Evolutionary conservation across 2,888 invertebrate species (phyloP), one percentile per base, ranked within the genome.

Genomic region (Polymixis flavicincta): DNA sequence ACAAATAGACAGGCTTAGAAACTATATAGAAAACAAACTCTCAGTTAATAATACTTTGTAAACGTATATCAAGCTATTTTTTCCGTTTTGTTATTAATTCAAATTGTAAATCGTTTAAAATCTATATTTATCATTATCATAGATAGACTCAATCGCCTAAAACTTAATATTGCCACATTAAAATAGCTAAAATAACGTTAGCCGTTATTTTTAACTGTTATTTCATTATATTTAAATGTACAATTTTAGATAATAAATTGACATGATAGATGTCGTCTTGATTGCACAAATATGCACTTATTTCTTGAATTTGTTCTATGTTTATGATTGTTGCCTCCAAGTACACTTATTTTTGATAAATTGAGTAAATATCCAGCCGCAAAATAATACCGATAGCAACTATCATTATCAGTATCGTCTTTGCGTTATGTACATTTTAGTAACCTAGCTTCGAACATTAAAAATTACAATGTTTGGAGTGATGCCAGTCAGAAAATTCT

Each of bases 81-180:
- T 76, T 79, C 74, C 48, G 74, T 87, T 86, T 78, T 76, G 81
- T 79, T 78, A 72, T 68, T 69, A 64, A 74, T 52, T 77, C 82
- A 66, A 57, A 75, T 76, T 82, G 74, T 83, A 78, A 81, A 80
- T 80, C 64, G 67, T 83, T 82, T 86, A 80, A 74, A 84, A 87
- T 82, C 76, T 78, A 74, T 85, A 86, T 45, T 84, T 84, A 80
- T 71, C 65, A 63, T 80, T 80, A 82, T 75, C 85, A 87, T 90
- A 89, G 88, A 89, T 89, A 89, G 86, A 83, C 82, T 81, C 82
- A 88, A 87, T 88, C 83, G 86, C 87, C 83, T 88, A 82, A 86
- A 83, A 65, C 74, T 11, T 85, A 76, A 85, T 80, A 83, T 82
- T 80, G 75, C 82, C 69, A 81, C 77, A 70, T 54, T 68, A 76